Evolutionary conservation across 2,797 vertebrate species (phyloP), one percentile per base, ranked within the genome.

Genomic region (Melanotaenia boesemani): DNA sequence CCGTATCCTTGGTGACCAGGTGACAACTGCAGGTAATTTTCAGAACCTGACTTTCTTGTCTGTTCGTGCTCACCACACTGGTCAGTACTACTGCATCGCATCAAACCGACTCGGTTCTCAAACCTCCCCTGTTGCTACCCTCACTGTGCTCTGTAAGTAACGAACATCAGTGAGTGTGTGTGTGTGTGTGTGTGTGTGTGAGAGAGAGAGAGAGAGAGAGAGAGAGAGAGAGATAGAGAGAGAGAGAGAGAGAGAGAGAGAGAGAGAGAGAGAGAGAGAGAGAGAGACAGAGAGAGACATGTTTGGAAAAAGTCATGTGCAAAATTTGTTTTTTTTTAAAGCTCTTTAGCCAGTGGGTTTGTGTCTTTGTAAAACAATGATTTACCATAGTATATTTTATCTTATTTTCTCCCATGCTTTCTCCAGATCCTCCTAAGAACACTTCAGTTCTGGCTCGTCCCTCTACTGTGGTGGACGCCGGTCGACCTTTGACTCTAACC

Each of bases 371-470:
- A 26, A 65, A 68, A 12, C 8, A 46, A 28, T 13, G 0, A 41
- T 52, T 41, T 44, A 48, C 6, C 18, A 39, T 2, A 36, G 16
- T 7, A 24, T 36, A 12, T 36, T 52, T n/a, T 7, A 36, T 56
- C 0, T 65, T 8, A 26, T 18, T 30, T 9, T 44, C 22, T 70
- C 24, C 28, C 63, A 11, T 39, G 60, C 28, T 63, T 71, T 79
- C 67, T 76, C 30, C 81, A 96, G 94, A 95, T 46, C 92, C 94
- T 67, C 95, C 95, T 0, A 94, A 94, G 85, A 96, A 95, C 90
- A 95, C 94, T 0, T 94, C 93, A 0, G 91, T 95, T 61, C 84
- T 92, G 77, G 94, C 94, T 39, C 93, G 85, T 59, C 94, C 95
- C 67, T 95, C 95, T 67, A 88, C 86, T 46, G 95, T 95, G 90